Conservation (phyloP, 1,140 invertebrate species). For the Bombus superbus region DNA sequence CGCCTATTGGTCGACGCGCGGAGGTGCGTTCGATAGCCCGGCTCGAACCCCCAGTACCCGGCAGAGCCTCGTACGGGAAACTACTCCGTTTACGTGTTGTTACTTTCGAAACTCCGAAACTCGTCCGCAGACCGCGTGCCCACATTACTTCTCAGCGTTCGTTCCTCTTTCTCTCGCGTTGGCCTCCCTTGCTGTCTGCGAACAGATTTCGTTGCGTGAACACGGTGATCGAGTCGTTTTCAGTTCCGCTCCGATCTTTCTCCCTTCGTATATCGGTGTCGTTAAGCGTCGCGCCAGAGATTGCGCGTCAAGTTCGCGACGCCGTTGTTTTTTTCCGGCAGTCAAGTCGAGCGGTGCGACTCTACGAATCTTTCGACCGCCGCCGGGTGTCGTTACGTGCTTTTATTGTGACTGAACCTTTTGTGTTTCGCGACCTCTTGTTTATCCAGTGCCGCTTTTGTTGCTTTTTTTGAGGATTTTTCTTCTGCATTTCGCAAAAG, state of each 20-base stretch:
- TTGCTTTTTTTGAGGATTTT: slow-evolving; percentile 67
- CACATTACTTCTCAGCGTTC: slow-evolving; percentile 3
- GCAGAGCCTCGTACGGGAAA: slow-evolving; percentile 78
- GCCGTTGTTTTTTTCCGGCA: slow-evolving; percentile 27
- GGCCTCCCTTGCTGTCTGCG: not conserved
- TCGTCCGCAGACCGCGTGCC: slow-evolving; percentile 57
- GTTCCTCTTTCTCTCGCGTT: not conserved
- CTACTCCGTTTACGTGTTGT: slow-evolving; percentile 66
- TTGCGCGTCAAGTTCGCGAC: slow-evolving; percentile 5
- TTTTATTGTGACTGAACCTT: slow-evolving; percentile 55
- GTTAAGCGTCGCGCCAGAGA: slow-evolving; percentile 20
- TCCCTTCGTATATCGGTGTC: not conserved
- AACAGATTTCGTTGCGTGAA: not conserved
- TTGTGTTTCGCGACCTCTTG: slow-evolving; percentile 64
- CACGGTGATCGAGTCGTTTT: not conserved
- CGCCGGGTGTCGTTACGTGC: slow-evolving; percentile 62
- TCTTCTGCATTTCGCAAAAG: slow-evolving; percentile 24
- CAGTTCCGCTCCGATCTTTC: not conserved
- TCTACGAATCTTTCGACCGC: slow-evolving; percentile 17
- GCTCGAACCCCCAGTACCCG: slow-evolving; percentile 79
- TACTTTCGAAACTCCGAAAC: slow-evolving; percentile 47
- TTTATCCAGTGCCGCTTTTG: slow-evolving; percentile 57
- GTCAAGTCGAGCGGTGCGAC: slow-evolving; percentile 21
- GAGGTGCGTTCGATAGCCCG: slow-evolving; percentile 81
- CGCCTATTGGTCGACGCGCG: slow-evolving; percentile 71